Conservation (phyloP, 2,113 vertebrate genomes). For the Onychorhynchus coronatus region DNA sequence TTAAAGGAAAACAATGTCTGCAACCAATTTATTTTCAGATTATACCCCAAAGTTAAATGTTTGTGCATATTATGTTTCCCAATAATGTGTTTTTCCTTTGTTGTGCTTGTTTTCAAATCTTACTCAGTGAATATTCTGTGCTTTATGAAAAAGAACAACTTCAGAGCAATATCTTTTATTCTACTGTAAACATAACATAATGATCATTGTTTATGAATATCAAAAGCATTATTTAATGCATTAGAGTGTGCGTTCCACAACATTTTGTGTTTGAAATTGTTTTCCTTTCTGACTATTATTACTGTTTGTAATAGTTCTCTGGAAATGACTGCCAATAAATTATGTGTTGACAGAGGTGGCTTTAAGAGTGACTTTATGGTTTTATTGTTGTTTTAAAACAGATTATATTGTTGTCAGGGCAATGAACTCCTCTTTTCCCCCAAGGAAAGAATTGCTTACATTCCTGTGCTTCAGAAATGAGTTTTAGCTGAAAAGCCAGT, state of each 20-base stretch:
- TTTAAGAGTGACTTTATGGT: background rate
- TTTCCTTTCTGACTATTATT: conserved; percentile 1
- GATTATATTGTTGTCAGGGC: background rate
- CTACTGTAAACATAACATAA: background rate
- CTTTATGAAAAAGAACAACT: background rate
- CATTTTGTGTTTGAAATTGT: background rate
- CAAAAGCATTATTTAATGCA: background rate
- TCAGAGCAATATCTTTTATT: background rate
- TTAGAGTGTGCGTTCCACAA: background rate
- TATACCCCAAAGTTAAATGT: background rate
- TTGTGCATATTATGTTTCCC: background rate
- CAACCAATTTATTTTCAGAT: background rate
- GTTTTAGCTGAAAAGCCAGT: background rate
- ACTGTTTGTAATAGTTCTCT: background rate
- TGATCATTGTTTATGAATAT: background rate
- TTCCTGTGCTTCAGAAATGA: background rate
- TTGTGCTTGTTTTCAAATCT: background rate
- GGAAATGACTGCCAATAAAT: conserved; percentile 31
- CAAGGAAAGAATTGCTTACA: background rate
- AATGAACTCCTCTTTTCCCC: background rate
- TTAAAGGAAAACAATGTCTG: background rate
- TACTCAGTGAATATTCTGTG: background rate
- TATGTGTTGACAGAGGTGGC: background rate
- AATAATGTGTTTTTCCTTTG: background rate
- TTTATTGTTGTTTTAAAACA: conserved; percentile 20